These are phyloP conservation scores for Lateolabrax maculatus DNA, from an alignment of 2,797 vertebrate species.

Conservation along the genomic window DNA sequence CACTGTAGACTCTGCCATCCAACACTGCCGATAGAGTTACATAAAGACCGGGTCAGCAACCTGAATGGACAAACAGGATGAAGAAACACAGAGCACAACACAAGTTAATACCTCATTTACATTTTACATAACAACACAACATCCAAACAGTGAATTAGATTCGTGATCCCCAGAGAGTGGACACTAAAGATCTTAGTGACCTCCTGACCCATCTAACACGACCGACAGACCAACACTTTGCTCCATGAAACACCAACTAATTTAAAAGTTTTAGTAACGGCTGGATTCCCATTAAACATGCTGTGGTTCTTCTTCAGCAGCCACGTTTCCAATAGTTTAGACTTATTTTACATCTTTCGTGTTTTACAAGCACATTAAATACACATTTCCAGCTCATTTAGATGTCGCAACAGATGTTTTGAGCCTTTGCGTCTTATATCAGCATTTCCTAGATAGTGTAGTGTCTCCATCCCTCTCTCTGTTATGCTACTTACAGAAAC, in stretches of 20 bases:
- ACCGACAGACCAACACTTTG: neutral
- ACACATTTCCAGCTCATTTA: no score
- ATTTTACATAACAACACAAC: neutral
- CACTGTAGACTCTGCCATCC: constrained; percentile 17
- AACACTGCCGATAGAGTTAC: constrained; percentile 44
- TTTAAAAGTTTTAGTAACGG: no score
- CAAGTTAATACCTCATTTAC: neutral
- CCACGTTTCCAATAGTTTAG: neutral
- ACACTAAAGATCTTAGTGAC: neutral
- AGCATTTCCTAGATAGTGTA: neutral
- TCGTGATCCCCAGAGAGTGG: neutral
- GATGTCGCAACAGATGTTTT: neutral
- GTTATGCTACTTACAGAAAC: no score
- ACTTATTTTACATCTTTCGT: no score
- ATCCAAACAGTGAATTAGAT: neutral
- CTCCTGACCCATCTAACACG: neutral
- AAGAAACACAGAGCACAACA: neutral
- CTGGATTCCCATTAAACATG: neutral
- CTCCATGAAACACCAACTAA: neutral
- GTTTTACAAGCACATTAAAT: no score
- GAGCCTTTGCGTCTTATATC: neutral
- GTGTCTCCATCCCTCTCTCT: no score
- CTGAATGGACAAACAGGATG: neutral
- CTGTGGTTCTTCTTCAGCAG: neutral
- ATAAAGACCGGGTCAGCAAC: constrained; percentile 28